These are phyloP conservation scores for Agrochola litura DNA, from an alignment of 2,888 invertebrate species.

Conservation along the genomic window DNA sequence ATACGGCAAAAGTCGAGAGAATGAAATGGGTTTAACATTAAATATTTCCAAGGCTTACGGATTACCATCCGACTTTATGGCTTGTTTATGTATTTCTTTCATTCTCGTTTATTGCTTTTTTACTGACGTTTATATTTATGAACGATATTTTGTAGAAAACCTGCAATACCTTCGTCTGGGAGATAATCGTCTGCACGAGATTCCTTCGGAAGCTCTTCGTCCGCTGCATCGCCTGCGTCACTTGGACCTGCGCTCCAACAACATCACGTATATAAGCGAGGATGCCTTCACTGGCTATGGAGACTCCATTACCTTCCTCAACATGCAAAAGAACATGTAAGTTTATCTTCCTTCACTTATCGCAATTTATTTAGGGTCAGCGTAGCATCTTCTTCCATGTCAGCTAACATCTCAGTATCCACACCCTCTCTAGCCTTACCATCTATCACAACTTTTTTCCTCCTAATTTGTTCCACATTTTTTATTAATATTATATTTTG, in stretches of 20 bases:
- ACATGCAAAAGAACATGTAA: constrained; percentile 97
- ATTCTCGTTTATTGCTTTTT: constrained; percentile 34
- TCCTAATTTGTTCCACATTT: background rate
- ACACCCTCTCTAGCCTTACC: background rate
- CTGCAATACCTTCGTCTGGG: constrained; percentile 97
- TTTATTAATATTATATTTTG: background rate
- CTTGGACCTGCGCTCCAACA: constrained; percentile 96
- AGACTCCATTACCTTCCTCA: constrained; percentile 97
- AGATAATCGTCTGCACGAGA: constrained; percentile 96
- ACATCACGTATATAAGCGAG: constrained; percentile 95
- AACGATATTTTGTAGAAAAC: constrained; percentile 92
- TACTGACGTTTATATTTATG: background rate
- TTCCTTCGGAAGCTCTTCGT: constrained; percentile 96
- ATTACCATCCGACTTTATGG: constrained; percentile 31
- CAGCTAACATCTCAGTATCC: background rate
- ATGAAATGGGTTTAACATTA: constrained; percentile 33
- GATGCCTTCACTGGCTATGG: constrained; percentile 97
- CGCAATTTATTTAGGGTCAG: background rate
- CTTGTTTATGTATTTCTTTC: constrained; percentile 38
- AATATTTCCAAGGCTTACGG: constrained; percentile 36
- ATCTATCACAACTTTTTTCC: too few relatives aligned
- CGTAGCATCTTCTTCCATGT: too few relatives aligned
- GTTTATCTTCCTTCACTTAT: constrained; percentile 66
- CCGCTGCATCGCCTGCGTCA: constrained; percentile 96
- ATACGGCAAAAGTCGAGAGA: background rate